phyloP scores from a whole-genome alignment of 2,113 vertebrate species.

The Toxotes chatareus region DNA sequence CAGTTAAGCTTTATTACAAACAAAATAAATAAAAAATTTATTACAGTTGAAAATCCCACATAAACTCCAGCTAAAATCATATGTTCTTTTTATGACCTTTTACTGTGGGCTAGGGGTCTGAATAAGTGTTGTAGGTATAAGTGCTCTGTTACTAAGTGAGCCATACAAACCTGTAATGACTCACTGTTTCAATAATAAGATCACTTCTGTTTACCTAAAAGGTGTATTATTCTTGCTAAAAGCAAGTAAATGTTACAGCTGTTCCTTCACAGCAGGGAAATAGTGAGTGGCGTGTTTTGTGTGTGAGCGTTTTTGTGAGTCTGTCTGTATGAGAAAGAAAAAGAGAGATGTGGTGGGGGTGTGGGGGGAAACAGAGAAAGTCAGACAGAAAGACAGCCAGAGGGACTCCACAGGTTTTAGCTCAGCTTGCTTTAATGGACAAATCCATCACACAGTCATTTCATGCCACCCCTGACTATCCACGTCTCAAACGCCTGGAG shows the following conservation, averaged over 20 bases:
- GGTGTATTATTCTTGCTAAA: slow-evolving; percentile 54
- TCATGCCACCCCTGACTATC: slow-evolving; percentile 44
- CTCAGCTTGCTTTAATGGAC: slow-evolving; percentile 64
- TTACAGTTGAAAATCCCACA: slow-evolving; percentile 3
- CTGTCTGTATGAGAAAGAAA: slow-evolving; percentile 28
- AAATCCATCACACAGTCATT: slow-evolving; percentile 64
- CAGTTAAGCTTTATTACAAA: slow-evolving; percentile 28
- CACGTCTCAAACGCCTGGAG: slow-evolving; percentile 51
- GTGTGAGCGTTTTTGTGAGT: slow-evolving; percentile 7
- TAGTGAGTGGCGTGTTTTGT: slow-evolving; percentile 13
- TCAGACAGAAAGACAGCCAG: slow-evolving; percentile 38
- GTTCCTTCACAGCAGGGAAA: slow-evolving; percentile 35
- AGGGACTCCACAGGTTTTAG: slow-evolving; percentile 50
- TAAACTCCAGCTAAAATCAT: background rate
- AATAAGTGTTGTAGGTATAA: slow-evolving; percentile 1
- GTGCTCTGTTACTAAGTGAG: slow-evolving; percentile 28
- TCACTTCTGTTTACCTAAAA: slow-evolving; percentile 50
- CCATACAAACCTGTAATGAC: slow-evolving; percentile 46
- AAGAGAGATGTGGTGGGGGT: background rate
- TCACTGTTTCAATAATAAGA: slow-evolving; percentile 58
- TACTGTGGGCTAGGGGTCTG: slow-evolving; percentile 4
- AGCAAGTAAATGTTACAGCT: slow-evolving; percentile 48
- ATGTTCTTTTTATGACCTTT: background rate
- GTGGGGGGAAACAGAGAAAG: slow-evolving; percentile 18
- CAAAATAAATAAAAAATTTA: slow-evolving; percentile 4